Evolutionary conservation across 2,113 vertebrate genomes (phyloP), one percentile per base, ranked within the genome.

Genomic region (Bubalus kerabau): DNA sequence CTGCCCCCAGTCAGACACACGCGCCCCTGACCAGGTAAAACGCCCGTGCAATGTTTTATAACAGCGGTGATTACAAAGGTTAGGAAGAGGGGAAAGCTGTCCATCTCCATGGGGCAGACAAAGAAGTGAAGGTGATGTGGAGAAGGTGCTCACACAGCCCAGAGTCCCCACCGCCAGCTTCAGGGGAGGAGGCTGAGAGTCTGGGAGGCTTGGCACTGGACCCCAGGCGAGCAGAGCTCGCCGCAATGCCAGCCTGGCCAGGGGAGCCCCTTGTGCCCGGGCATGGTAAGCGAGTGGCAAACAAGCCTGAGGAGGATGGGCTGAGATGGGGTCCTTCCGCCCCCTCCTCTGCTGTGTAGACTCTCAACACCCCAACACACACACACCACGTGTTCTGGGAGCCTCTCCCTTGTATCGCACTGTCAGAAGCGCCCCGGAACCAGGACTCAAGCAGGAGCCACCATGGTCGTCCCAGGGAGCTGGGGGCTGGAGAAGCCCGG

Each of bases 1-100:
- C n/a, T 43, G 1, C 52, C 54, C 26, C 46, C 5, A 1, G 8
- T 17, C 21, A 6, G 67, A 46, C 3, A 2, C 1, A 6, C 2
- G 1, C 1, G 6, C 10, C 81, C n/a, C 21, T 4, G 0, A 15
- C 17, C 1, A 40, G 17, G 74, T 40, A 19, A 3, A 50, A 21
- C 0, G 3, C 21, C 2, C 0, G 0, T 1, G 17, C 32, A 8
- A 0, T 7, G 43, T 30, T 50, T 48, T 15, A 2, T 1, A 4
- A n/a, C 3, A 52, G 60, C 16, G 52, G 74, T 5, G 6, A 32
- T 2, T 3, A n/a, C 54, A 28, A 62, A 6, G 26, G 10, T 12
- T 0, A 24, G 32, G 16, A 17, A 81, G 50, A 48, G 15, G 32
- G 6, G 1, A 19, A n/a, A 14, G 57, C 3, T 0, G 30, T 7